These are phyloP conservation scores for Cirrhinus mrigala DNA, from an alignment of 2,797 vertebrate genomes.

Conservation along the genomic window DNA sequence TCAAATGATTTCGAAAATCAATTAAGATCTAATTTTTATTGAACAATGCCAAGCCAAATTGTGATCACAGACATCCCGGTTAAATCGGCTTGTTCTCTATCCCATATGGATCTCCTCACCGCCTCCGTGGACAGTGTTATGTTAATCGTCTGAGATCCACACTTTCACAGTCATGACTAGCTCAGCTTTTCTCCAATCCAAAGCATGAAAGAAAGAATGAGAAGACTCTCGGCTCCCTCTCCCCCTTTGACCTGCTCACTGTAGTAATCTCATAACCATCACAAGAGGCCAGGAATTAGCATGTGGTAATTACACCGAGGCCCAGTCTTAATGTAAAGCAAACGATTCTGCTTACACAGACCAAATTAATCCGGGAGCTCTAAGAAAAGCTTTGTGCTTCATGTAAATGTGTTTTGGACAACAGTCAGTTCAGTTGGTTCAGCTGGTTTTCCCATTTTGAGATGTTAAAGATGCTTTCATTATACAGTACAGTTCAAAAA, in stretches of 20 bases:
- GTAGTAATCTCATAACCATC: slow-evolving; percentile 53
- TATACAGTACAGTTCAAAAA: no score
- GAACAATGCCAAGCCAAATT: no score
- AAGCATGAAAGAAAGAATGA: slow-evolving; percentile 37
- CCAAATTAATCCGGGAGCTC: not conserved
- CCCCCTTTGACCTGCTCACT: not conserved
- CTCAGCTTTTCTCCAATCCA: slow-evolving; percentile 23
- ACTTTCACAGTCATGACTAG: slow-evolving; percentile 66
- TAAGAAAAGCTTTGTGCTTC: slow-evolving; percentile 3
- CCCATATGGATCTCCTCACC: not conserved
- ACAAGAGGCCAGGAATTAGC: slow-evolving; percentile 70
- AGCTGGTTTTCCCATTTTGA: not conserved
- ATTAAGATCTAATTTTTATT: not conserved
- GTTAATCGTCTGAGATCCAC: slow-evolving; percentile 72
- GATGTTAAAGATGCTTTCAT: not conserved
- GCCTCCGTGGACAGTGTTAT: slow-evolving; percentile 62
- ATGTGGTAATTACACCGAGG: slow-evolving; percentile 69
- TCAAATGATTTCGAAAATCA: not conserved
- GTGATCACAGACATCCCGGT: not conserved
- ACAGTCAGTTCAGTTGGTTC: not conserved
- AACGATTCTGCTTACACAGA: slow-evolving; percentile 45
- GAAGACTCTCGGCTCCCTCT: not conserved
- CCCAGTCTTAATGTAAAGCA: slow-evolving; percentile 66
- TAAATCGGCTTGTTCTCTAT: not conserved
- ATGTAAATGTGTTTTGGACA: slow-evolving; percentile 23